A percentile compares a stretch with the other conserved stretches of the same genome.
These are phyloP conservation scores for Anguilla japonica DNA, from an alignment of 2,113 vertebrate genomes.

Conservation along the genomic window DNA sequence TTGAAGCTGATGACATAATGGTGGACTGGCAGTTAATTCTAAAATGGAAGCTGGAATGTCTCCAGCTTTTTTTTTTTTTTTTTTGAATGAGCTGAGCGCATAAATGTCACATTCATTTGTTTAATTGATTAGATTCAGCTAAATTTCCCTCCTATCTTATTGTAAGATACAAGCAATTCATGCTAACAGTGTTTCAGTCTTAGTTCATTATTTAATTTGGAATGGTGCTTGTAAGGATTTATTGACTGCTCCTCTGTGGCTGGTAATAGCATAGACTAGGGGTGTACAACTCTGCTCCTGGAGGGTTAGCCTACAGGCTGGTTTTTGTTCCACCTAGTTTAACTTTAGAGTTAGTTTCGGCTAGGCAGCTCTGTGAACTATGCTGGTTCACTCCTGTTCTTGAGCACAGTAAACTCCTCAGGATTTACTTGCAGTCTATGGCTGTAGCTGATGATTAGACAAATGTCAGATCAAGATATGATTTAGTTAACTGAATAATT, in stretches of 20 bases:
- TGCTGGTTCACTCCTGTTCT: too few species aligned
- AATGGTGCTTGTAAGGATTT: background rate
- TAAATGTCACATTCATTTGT: background rate
- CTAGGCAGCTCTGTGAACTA: too few species aligned
- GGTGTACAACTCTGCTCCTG: too few species aligned
- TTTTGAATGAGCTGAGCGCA: background rate
- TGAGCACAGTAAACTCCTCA: too few species aligned
- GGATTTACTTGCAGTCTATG: too few species aligned
- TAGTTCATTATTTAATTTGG: background rate
- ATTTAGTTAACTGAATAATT: too few species aligned
- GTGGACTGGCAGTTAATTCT: background rate
- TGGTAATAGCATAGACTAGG: background rate
- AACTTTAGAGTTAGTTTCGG: too few species aligned
- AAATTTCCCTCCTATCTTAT: background rate
- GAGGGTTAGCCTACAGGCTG: too few species aligned
- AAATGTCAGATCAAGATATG: too few species aligned
- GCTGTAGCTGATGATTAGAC: too few species aligned
- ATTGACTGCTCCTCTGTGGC: background rate
- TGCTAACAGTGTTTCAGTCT: background rate
- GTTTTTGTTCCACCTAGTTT: too few species aligned
- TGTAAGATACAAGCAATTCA: background rate
- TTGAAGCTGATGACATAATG: background rate
- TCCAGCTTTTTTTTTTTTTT: background rate
- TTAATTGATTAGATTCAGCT: conserved; percentile 13
- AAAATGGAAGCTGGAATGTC: background rate